Evolutionary conservation across 2,797 vertebrate species (phyloP), one percentile per base, ranked within the genome.

Genomic region (Allobates femoralis): DNA sequence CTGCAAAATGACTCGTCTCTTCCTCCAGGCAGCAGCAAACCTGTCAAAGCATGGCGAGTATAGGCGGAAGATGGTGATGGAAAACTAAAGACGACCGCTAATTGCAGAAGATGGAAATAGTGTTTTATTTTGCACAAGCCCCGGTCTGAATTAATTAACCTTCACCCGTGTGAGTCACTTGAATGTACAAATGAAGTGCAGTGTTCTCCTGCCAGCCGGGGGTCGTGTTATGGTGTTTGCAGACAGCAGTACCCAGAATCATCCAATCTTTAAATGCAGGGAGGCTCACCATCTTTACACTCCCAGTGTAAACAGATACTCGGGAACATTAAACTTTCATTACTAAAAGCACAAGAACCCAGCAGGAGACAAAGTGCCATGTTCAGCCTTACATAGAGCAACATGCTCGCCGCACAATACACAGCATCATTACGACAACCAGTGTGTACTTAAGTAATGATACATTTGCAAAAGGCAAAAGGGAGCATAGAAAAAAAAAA

Each of bases 71-170:
- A 86, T 30, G 41, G 66, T 83, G 86, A 87, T 41, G 26, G 64
- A 83, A 55, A 87, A 37, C 34, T 46, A 75, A 83, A 79, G 26
- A 83, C 69, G 75, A 76, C 86, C 79, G 80, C 53, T 87, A 87
- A 87, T 87, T 87, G 80, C 55, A 62, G 75, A 46, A 83, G 62
- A 79, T 79, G 74, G 81, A 62, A 87, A 67, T 58, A 71, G 69
- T 66, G 80, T 79, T 79, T 83, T 83, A 87, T 79, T 83, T 83
- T 87, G 64, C 62, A 69, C 81, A 79, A 79, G 78, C 74, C 28
- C 55, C 32, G 64, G 74, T 78, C 62, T 83, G 86, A 83, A 87
- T 83, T 71, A 69, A 87, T 87, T 87, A 79, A 79, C 81, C 81
- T 87, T 87, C 80, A 73, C 37, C 62, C 23, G 41, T 53, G 64